Base-by-base conservation (phyloP, 2,797 vertebrate species). In the Diceros bicornis region DNA sequence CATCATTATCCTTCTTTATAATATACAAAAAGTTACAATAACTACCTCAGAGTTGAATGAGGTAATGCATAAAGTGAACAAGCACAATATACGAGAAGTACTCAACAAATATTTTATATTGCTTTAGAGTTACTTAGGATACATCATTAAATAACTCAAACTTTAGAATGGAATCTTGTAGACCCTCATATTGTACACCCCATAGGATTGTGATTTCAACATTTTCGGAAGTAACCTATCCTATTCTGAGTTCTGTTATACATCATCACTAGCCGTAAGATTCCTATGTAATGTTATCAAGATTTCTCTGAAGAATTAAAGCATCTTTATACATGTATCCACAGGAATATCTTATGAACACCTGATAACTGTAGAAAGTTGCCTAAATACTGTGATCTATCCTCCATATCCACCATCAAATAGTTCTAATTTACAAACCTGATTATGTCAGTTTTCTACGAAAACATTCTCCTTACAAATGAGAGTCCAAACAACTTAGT, bases 191-290 rank as follows among this genome's bases (percentile, higher is more conserved):
- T 50, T 91, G 18, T 55, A 91, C 7, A 94, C 23, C 68, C 82
- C 59, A 32, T 79, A 91, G 90, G 78, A 92, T 41, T 62, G 34
- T 68, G 64, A 91, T 91, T 93, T 96, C 74, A 94, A 81, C 93
- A 84, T 96, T 96, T 94, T 95, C 1, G 2, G 93, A 97, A 97
- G 79, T 91, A 96, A 97, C 64, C 64, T 96, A 92, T 72, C 64
- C 83, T 95, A 57, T 87, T 93, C 25, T 77, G 87, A 84, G 87
- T 96, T 97, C 93, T 97, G 74, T 75, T 97, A 89, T 94, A 34
- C 34, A 96, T 97, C 96, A 97, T 86, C 34, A 55, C 52, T 81
- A 96, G 66, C 68, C 82, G 37, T 81, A 75, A 72, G 89, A 82
- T 87, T 97, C 34, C 84, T 95, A 59, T 2, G 32, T 82, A 94